Base-by-base conservation (phyloP, 1,140 invertebrate genomes). In the Drosophila pseudoobscura region DNA sequence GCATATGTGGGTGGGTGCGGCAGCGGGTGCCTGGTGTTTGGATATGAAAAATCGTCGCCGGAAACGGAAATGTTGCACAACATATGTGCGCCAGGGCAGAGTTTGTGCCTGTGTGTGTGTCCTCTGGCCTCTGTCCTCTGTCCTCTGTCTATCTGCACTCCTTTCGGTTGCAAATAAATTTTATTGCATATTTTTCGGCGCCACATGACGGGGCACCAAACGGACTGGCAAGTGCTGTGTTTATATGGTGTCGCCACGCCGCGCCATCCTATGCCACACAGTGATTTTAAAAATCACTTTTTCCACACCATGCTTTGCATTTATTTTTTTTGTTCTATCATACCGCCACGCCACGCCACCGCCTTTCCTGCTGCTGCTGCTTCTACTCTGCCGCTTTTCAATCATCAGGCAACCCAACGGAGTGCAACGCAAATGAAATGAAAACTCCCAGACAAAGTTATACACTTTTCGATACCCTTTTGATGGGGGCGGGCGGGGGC, bases 121-220 rank as follows among this genome's bases (percentile, higher is more conserved):
- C 1, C 20, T 20, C 1, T 20, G 20, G 15, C 15, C 15, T 15
- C 15, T 31, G 26, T 53, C 54, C 61, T 24, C 43, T 68, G 17
- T 17, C 20, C 20, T 20, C 20, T 20, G 20, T 20, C 31, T 41
- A 26, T 35, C 35, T 80, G 69, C 47, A 49, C 41, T 54, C 62
- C 61, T 75, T 39, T 39, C 4, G 60, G 57, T 53, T 45, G 59
- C 56, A 78, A 82, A 87, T 82, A 87, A 78, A 85, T 83, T 87
- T 88, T 88, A 88, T 83, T 88, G 83, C 83, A 87, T 88, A 87
- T 79, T 88, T 87, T 80, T 87, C 51, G 82, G 82, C 78, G 75
- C 78, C 82, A 87, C 51, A 76, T 78, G 78, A 85, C 82, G 63
- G 64, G 63, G n/a, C 63, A 69, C 52, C 64, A 69, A 70, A 70